Evolutionary conservation across 1,140 invertebrate species (phyloP), one percentile per base, ranked within the genome.

Genomic region (Zaprionus ghesquierei): DNA sequence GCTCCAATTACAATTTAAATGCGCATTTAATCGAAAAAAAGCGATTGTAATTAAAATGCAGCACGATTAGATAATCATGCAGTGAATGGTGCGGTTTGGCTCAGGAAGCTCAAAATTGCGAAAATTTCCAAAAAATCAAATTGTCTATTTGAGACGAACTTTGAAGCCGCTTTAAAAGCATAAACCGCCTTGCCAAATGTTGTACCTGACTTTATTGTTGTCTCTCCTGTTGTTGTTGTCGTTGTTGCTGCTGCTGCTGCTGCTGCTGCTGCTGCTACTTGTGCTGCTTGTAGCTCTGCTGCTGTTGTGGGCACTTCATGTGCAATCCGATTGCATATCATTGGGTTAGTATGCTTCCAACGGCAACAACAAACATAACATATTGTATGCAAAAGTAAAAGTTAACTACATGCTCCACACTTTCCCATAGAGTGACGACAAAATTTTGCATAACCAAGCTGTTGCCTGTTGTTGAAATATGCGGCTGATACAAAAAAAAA

Each of bases 351-450:
- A 70, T 74, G 66, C 53, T 69, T 58, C 29, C 44, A 63, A 18
- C 69, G 50, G n/a, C 44, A 59, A 41, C 49, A 18, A 5, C 27
- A 38, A 15, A 46, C 49, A 15, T 27, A 53, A 27, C 62, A 69
- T 68, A 79, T 70, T 82, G 59, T 77, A 79, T 65, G 74, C 72
- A 73, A 84, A 82, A 84, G 80, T 82, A 82, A 84, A 82, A 82
- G 80, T 84, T 76, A 79, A 62, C 63, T 55, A 60, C 12, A 51
- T 25, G 18, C 22, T 50, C 46, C 44, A 51, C n/a, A 70, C 80
- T 84, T 82, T 84, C 76, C 51, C 62, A 46, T 55, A 62, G 49
- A 49, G 23, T 41, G 51, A 35, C 15, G 54, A 15, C 31, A 63
- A 64, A 69, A 64, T 72, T 82, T 82, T 82, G 80, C 80, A 82